phyloP scores from a whole-genome alignment of 2,113 vertebrate species.

The Struthio camelus region DNA sequence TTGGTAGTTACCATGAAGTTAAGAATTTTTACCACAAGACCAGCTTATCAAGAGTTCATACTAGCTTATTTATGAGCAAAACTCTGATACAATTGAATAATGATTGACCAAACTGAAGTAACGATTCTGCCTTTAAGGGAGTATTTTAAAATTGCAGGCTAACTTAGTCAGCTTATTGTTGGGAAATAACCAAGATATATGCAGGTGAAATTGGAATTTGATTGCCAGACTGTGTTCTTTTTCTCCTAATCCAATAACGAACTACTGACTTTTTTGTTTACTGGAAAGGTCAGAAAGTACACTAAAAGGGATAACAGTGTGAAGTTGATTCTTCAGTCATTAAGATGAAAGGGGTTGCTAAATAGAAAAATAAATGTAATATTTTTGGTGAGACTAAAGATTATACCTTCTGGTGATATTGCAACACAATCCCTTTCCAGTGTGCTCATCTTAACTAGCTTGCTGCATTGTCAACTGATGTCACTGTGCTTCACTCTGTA shows the following conservation, averaged over 20 bases:
- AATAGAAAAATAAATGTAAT: neutral
- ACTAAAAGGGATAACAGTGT: neutral
- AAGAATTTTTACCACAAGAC: neutral
- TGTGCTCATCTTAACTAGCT: neutral
- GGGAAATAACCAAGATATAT: neutral
- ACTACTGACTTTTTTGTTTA: neutral
- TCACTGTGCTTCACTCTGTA: accelerated
- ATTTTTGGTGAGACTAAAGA: neutral
- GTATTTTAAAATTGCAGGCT: neutral
- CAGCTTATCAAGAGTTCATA: neutral
- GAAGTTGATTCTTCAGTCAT: neutral
- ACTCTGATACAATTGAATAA: neutral
- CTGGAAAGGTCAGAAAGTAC: neutral
- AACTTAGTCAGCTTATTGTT: neutral
- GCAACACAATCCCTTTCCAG: neutral
- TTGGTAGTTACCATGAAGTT: neutral
- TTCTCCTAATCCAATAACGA: neutral
- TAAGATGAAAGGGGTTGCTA: neutral
- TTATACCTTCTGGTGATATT: neutral
- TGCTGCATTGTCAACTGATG: accelerated
- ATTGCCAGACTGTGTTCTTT: neutral
- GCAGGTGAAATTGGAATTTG: neutral
- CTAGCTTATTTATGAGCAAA: neutral
- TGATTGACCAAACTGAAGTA: neutral
- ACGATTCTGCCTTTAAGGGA: neutral